These are phyloP conservation scores for Erpetoichthys calabaricus DNA, from an alignment of 2,797 vertebrate genomes.

Conservation along the genomic window DNA sequence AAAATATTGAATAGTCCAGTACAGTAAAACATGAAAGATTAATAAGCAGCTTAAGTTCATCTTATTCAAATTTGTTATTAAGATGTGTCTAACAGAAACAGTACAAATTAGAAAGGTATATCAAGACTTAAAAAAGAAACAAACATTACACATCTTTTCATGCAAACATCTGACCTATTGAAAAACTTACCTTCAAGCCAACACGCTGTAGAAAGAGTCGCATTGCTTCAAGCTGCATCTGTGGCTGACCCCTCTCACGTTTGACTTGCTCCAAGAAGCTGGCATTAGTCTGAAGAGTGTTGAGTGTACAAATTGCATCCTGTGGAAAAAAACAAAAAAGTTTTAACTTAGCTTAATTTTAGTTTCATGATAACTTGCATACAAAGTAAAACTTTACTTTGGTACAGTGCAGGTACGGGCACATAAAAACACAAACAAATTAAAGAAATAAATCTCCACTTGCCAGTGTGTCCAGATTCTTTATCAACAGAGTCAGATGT, in stretches of 20 bases:
- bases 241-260: slow-evolving; percentile 48
- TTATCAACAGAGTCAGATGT: too few species aligned
- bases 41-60: too few species aligned
- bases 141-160: background rate
- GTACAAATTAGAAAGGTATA: background rate
- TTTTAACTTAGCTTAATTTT: background rate
- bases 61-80: too few species aligned
- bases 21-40: too few species aligned
- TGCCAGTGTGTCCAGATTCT: too few species aligned
- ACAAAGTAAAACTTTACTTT: background rate
- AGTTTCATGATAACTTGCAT: background rate
- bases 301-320: slow-evolving; percentile 80
- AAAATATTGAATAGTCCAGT: too few species aligned
- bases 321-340: slow-evolving; percentile 23
- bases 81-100: background rate
- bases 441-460: background rate
- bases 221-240: slow-evolving; percentile 72
- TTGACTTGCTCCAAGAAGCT: slow-evolving; percentile 70
- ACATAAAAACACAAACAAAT: too few species aligned
- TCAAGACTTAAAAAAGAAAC: background rate
- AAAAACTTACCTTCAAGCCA: slow-evolving; percentile 56
- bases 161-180: background rate
- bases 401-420: too few species aligned
- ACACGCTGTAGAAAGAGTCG: slow-evolving; percentile 57
- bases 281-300: slow-evolving; percentile 87